Conservation (phyloP, 2,797 vertebrate species). For the Lacerta viridis region DNA sequence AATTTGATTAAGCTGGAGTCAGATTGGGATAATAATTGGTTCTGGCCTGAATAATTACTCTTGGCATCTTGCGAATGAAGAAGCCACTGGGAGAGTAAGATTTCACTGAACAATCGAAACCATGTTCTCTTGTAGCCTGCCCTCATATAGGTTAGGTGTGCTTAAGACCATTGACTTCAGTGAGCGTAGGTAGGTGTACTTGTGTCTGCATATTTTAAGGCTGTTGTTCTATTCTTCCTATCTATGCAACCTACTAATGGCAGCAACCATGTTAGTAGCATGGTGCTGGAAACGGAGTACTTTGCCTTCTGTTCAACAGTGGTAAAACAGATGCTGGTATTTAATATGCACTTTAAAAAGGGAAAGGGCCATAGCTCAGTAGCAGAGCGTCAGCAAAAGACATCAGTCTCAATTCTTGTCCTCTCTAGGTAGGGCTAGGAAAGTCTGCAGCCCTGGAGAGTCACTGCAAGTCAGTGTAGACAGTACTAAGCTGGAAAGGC, state of each 20-base stretch:
- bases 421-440: background rate
- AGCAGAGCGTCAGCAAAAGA: background rate
- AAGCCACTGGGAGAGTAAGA: background rate
- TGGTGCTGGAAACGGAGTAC: background rate
- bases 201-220: background rate
- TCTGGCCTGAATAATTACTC: constrained; percentile 41
- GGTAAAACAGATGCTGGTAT: background rate
- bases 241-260: background rate
- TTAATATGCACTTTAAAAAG: background rate
- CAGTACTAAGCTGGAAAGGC: background rate
- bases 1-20: constrained; percentile 43
- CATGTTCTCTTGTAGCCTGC: background rate
- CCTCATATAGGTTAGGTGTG: background rate
- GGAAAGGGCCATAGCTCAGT: background rate
- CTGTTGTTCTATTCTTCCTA: background rate
- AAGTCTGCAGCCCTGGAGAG: background rate
- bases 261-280: background rate
- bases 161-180: background rate
- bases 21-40: constrained; percentile 26
- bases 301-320: background rate
- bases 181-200: background rate
- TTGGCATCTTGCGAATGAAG: constrained; percentile 33
- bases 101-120: background rate
- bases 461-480: background rate
- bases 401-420: background rate